Evolutionary conservation across 2,888 invertebrate genomes (phyloP).

Genomic region (Peribatodes rhomboidaria): DNA sequence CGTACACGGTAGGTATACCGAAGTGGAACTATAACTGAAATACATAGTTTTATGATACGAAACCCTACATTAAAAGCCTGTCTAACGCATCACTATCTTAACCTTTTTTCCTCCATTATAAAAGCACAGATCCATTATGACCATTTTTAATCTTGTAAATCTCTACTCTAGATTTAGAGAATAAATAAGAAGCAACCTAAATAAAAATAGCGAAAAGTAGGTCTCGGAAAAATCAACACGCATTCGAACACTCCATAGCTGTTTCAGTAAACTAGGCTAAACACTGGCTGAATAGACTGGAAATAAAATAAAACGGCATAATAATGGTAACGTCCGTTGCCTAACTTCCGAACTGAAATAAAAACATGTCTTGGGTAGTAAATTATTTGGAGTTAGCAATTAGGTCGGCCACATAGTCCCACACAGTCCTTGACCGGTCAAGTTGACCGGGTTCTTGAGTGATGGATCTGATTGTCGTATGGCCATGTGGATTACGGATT

Average conservation of each 20-base stretch:
- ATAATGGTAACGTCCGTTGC: slow-evolving; percentile 39
- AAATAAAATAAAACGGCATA: slow-evolving; percentile 24
- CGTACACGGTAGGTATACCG: too few species aligned
- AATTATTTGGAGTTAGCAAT: slow-evolving; percentile 52
- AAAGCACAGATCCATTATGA: background rate
- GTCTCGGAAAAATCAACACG: slow-evolving; percentile 36
- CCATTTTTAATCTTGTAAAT: background rate
- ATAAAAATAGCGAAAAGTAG: slow-evolving; percentile 36
- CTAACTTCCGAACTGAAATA: slow-evolving; percentile 43
- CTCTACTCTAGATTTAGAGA: background rate
- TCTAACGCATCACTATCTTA: too few species aligned
- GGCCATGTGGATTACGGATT: background rate
- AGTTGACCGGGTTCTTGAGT: slow-evolving; percentile 13
- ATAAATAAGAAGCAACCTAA: slow-evolving; percentile 13
- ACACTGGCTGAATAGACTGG: slow-evolving; percentile 36
- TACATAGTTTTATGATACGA: too few species aligned
- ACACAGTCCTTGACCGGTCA: slow-evolving; percentile 25
- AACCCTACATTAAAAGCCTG: too few species aligned
- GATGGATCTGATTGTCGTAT: background rate
- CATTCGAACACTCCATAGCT: slow-evolving; percentile 29
- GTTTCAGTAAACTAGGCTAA: slow-evolving; percentile 38
- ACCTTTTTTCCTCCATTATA: background rate
- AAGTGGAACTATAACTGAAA: too few species aligned
- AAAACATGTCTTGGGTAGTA: slow-evolving; percentile 52
- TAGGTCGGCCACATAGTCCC: slow-evolving; percentile 22